Conservation (phyloP, 2,888 invertebrate genomes). For the Lobophora halterata region DNA sequence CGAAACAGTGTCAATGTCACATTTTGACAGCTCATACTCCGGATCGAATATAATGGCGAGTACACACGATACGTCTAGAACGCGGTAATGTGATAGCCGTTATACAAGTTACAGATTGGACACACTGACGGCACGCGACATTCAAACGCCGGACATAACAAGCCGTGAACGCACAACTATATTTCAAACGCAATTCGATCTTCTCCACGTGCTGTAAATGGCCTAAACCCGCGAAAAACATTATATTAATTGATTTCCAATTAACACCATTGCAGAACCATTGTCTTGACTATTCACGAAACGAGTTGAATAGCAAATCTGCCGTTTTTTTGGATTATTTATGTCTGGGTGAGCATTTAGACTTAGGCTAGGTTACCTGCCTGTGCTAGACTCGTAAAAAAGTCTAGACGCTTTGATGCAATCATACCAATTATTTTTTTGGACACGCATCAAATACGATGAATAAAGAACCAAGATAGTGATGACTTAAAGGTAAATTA, state of each 20-base stretch:
- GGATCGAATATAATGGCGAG: constrained; percentile 52
- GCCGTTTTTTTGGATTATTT: constrained; percentile 10
- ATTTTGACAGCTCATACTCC: constrained; percentile 38
- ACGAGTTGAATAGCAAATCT: constrained; percentile 16
- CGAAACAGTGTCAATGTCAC: constrained; percentile 47
- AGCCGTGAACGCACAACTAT: constrained; percentile 53
- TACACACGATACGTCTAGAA: constrained; percentile 46
- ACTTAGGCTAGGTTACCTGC: constrained; percentile 8
- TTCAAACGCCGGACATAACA: constrained; percentile 40
- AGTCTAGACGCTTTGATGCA: no score
- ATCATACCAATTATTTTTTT: no score
- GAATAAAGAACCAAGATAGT: no score
- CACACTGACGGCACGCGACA: constrained; percentile 59
- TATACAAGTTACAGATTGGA: constrained; percentile 61
- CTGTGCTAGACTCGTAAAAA: no score
- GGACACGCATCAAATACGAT: no score
- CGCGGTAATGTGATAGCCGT: constrained; percentile 37
- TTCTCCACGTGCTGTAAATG: constrained; percentile 29
- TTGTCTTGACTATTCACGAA: constrained; percentile 19
- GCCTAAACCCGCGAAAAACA: constrained; percentile 19
- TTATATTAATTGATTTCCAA: constrained; percentile 38
- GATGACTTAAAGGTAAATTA: no score
- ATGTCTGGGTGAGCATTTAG: constrained; percentile 1
- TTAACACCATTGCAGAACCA: constrained; percentile 31
- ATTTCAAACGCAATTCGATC: constrained; percentile 37